Percentiles rank a stretch among this genome's conserved stretches.
These are phyloP conservation scores for Zygaena filipendulae DNA, from an alignment of 2,888 invertebrate species.

Conservation along the genomic window DNA sequence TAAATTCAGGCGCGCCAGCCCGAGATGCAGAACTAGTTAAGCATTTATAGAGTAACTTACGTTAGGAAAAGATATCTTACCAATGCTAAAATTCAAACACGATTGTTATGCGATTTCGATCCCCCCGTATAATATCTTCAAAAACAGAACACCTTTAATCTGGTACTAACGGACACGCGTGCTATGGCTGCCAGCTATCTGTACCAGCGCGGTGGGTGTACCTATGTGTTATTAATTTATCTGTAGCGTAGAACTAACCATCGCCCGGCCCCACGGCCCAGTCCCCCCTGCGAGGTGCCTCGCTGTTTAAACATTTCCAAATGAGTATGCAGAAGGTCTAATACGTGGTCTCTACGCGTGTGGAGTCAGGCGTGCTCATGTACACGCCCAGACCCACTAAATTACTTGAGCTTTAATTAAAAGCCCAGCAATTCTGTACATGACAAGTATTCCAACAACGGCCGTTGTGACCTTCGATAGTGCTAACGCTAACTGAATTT, in stretches of 20 bases:
- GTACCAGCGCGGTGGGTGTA: constrained; percentile 31
- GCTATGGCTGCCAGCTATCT: constrained; percentile 37
- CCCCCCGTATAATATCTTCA: no score
- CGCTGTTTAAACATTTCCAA: constrained; percentile 63
- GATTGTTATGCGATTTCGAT: no score
- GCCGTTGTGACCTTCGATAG: constrained; percentile 40
- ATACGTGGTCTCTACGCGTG: constrained; percentile 47
- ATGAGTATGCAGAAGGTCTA: constrained; percentile 64
- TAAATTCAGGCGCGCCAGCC: no score
- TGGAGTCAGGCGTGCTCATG: constrained; percentile 19
- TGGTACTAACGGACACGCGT: constrained; percentile 49
- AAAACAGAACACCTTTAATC: constrained; percentile 27
- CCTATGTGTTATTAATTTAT: constrained; percentile 68
- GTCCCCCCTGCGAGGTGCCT: constrained; percentile 23
- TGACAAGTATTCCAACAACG: constrained; percentile 59
- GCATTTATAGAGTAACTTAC: no score
- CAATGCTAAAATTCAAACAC: no score
- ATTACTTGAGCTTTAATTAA: constrained; percentile 66
- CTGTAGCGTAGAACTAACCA: constrained; percentile 64
- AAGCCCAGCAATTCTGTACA: constrained; percentile 62
- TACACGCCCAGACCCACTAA: constrained; percentile 45
- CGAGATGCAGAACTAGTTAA: no score
- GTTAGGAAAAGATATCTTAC: no score
- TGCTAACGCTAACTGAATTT: constrained; percentile 39
- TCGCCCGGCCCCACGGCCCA: constrained; percentile 30